Evolutionary conservation across 2,797 vertebrate species (phyloP).

Genomic region (Gallirallus australis): DNA sequence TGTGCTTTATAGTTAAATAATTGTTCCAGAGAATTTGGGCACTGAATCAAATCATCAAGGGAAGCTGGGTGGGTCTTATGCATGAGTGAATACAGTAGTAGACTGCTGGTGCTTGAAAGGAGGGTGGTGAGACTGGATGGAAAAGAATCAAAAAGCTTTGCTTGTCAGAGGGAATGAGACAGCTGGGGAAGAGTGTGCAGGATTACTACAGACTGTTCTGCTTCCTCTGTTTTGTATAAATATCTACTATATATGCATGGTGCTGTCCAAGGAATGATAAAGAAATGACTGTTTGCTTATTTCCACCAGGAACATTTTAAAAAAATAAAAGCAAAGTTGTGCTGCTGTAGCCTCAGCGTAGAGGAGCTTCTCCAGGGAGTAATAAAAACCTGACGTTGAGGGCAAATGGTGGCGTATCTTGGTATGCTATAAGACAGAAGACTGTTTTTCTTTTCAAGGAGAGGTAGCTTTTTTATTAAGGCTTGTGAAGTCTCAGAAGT

Average conservation of each 20-base stretch:
- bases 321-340: background rate
- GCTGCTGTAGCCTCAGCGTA: background rate
- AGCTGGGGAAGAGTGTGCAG: background rate
- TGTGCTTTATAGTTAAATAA: background rate
- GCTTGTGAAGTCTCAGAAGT: background rate
- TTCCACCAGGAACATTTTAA: background rate
- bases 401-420: background rate
- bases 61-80: background rate
- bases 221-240: background rate
- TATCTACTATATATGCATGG: background rate
- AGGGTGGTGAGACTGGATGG: background rate
- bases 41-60: background rate
- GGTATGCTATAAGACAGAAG: background rate
- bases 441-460: background rate
- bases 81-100: background rate
- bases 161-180: background rate
- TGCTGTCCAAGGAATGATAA: background rate
- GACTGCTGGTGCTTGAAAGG: background rate
- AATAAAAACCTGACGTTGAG: background rate
- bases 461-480: background rate
- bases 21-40: background rate
- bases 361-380: background rate
- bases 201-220: background rate
- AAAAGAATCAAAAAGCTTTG: background rate
- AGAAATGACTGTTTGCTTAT: background rate